Evolutionary conservation across 2,888 invertebrate genomes (phyloP).

Genomic region (Chymomyza fuscimana): DNA sequence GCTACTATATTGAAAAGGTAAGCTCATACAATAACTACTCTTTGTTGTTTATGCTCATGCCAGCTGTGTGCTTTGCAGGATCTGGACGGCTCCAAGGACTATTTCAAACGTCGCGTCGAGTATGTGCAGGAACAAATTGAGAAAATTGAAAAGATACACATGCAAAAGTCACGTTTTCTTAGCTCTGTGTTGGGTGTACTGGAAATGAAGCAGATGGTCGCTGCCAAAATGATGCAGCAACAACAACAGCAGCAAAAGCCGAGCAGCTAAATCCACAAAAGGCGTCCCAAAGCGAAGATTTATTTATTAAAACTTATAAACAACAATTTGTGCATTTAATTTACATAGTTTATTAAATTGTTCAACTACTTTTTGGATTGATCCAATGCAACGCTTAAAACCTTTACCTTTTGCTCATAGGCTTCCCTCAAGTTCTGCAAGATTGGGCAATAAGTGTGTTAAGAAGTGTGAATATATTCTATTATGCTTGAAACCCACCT

Average conservation of each 20-base stretch:
- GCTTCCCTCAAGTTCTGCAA: conserved; percentile 83
- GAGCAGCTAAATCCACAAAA: conserved; percentile 21
- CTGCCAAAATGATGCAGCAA: conserved; percentile 70
- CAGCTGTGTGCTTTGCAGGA: conserved; percentile 80
- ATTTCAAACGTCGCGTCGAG: conserved; percentile 93
- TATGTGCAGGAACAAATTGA: conserved; percentile 97
- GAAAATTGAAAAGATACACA: conserved; percentile 86
- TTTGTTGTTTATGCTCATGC: neutral
- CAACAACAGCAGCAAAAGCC: conserved; percentile 58
- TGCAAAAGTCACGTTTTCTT: conserved; percentile 88
- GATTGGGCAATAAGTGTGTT: neutral
- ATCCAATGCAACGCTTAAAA: conserved; percentile 68
- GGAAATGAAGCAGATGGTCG: conserved; percentile 83
- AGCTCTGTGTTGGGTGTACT: conserved; percentile 89
- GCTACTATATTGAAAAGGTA: conserved; percentile 97
- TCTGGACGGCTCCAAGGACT: conserved; percentile 91
- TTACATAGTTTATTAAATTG: conserved; percentile 66
- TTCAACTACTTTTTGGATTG: conserved; percentile 67
- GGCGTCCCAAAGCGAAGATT: conserved; percentile 44
- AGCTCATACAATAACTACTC: conserved; percentile 16
- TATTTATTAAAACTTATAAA: conserved; percentile 64
- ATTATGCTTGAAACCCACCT: conserved; percentile 77
- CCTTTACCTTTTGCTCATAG: conserved; percentile 84
- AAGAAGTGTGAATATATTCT: neutral
- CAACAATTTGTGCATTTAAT: conserved; percentile 62